Evolutionary conservation across 2,113 vertebrate genomes (phyloP).

Genomic region (Heterotilapia buettikoferi): DNA sequence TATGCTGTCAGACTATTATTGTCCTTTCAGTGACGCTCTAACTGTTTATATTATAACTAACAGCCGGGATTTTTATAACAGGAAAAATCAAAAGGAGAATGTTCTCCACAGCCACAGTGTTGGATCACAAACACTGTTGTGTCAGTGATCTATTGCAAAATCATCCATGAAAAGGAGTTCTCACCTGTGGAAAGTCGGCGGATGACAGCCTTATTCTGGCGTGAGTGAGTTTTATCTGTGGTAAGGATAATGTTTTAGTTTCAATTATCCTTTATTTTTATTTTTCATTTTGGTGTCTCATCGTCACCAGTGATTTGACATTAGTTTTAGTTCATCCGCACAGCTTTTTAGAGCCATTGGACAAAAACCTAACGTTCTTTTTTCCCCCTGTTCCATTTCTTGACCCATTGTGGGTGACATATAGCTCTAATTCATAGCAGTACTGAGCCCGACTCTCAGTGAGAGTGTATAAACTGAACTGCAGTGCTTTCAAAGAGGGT

Average conservation of each 20-base stretch:
- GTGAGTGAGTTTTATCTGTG: background rate
- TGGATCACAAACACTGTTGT: background rate
- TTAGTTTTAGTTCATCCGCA: background rate
- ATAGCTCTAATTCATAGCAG: background rate
- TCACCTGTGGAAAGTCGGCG: accelerated
- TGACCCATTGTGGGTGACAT: background rate
- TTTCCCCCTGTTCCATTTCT: accelerated
- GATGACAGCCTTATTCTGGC: background rate
- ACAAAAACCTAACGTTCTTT: background rate
- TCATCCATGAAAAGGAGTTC: background rate
- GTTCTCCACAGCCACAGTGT: background rate
- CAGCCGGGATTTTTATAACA: background rate
- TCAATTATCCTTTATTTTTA: background rate
- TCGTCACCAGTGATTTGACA: background rate
- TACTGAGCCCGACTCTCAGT: background rate
- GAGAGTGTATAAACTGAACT: background rate
- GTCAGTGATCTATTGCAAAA: background rate
- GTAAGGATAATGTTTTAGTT: background rate
- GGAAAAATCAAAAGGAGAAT: background rate
- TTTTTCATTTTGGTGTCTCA: background rate
- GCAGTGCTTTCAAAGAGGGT: background rate
- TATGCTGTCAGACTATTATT: background rate
- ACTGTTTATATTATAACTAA: background rate
- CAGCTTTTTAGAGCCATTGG: background rate
- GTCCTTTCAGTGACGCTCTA: background rate